Evolutionary conservation across 2,888 invertebrate genomes (phyloP).

Genomic region (Amphimallon solstitiale): DNA sequence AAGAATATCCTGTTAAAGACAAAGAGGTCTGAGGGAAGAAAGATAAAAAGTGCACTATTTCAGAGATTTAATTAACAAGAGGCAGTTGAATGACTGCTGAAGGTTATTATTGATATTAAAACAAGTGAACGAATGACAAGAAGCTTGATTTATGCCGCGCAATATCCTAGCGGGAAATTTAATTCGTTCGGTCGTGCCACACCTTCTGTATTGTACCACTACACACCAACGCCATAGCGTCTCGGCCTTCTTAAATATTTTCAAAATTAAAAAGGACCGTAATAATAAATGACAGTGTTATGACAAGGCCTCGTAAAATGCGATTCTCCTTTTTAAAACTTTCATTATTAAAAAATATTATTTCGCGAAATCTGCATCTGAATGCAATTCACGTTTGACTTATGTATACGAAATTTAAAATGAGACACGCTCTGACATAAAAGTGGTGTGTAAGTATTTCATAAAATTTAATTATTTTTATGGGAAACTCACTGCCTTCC

Average conservation of each 20-base stretch:
- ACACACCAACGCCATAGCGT: neutral
- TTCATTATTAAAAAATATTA: slow-evolving; percentile 60
- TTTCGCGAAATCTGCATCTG: slow-evolving; percentile 57
- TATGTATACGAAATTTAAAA: slow-evolving; percentile 47
- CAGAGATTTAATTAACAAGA: slow-evolving; percentile 33
- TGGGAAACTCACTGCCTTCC: neutral
- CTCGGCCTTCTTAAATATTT: slow-evolving; percentile 57
- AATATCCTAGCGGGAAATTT: slow-evolving; percentile 60
- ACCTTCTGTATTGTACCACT: too few species aligned
- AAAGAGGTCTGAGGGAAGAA: neutral
- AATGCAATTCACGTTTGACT: slow-evolving; percentile 50
- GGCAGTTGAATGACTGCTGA: slow-evolving; percentile 26
- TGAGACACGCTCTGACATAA: slow-evolving; percentile 44
- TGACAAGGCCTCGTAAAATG: slow-evolving; percentile 53
- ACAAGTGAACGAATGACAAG: slow-evolving; percentile 57
- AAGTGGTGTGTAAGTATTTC: slow-evolving; percentile 44
- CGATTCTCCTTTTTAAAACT: slow-evolving; percentile 53
- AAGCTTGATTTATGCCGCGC: slow-evolving; percentile 58
- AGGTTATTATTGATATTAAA: slow-evolving; percentile 57
- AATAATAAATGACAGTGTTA: slow-evolving; percentile 61
- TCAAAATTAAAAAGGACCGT: slow-evolving; percentile 60
- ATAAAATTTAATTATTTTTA: slow-evolving; percentile 45
- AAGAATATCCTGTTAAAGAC: neutral
- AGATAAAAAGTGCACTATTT: slow-evolving; percentile 34
- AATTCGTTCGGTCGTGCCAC: slow-evolving; percentile 49